Evolutionary conservation across 2,797 vertebrate species (phyloP), one percentile per base, ranked within the genome.

Genomic region (Manis pentadactyla): DNA sequence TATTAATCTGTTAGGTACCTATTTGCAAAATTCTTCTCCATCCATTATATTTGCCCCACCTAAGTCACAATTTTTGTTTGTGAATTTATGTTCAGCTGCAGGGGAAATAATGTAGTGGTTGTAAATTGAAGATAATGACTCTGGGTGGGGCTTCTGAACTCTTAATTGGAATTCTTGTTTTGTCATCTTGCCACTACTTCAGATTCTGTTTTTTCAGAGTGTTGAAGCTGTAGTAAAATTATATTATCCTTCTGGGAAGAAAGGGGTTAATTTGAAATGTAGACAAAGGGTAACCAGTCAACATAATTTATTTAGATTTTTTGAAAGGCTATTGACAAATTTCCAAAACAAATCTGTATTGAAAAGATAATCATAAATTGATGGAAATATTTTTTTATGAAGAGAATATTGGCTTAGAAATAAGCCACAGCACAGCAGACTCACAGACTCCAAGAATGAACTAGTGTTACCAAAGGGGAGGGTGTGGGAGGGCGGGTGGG

Each of bases 141-240:
- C 78, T 82, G 6, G 25, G 23, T 87, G 17, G 75, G 6, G 57
- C 10, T 71, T 83, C 63, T 53, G 71, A 46, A 31, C 25, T 64
- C 46, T 46, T 59, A 87, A 69, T 5, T 57, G 61, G 68, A 75
- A 79, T 68, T 75, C 57, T 87, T 81, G 39, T 78, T 34, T 42
- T 79, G 37, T 87, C 73, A 37, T 49, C 37, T 93, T 71, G n/a
- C 55, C 82, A 23, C 25, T 42, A 90, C 31, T 61, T 83, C n/a
- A 29, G 29, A 78, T 71, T 95, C 37, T 23, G 37, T 95, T 96
- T 87, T 96, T 87, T 85, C 29, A 68, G 19, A 37, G 19, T 78
- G 14, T 29, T 63, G 69, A 78, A 64, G 10, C 17, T 92, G 73
- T 83, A 55, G n/a, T 11, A 66, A 84, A 91, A 64, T 91, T 84